Conservation (phyloP, 2,113 vertebrate species). For the Pungitius pungitius region DNA sequence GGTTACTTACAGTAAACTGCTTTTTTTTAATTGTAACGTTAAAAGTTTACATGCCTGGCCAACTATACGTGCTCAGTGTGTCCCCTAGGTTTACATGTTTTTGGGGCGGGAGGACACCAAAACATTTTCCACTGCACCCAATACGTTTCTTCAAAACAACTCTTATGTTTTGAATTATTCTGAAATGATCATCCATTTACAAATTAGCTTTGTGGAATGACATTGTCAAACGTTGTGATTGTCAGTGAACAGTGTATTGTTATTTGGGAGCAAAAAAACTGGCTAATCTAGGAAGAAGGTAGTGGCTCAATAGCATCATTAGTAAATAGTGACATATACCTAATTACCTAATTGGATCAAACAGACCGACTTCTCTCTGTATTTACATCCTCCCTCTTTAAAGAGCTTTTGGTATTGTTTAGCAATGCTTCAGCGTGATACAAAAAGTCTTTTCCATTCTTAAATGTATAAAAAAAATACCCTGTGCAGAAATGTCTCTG, state of each 20-base stretch:
- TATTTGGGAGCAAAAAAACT: background rate
- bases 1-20: slow-evolving; percentile 14
- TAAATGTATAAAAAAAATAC: slow-evolving; percentile 35
- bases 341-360: background rate
- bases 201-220: background rate
- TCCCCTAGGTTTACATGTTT: no score
- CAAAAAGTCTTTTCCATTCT: slow-evolving; percentile 38
- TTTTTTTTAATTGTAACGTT: background rate
- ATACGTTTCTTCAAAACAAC: no score
- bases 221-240: background rate
- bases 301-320: background rate
- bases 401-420: background rate
- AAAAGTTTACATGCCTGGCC: background rate
- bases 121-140: no score
- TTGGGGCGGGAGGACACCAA: no score
- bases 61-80: background rate
- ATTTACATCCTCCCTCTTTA: background rate
- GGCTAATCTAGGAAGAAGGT: background rate
- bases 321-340: background rate
- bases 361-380: background rate
- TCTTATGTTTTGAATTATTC: background rate
- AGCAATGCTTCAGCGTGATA: slow-evolving; percentile 7
- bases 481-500: background rate
- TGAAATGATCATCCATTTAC: background rate
- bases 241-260: background rate